Evolutionary conservation across 2,797 vertebrate species (phyloP), one percentile per base, ranked within the genome.

Genomic region (Microctenopoma steveboyesi): DNA sequence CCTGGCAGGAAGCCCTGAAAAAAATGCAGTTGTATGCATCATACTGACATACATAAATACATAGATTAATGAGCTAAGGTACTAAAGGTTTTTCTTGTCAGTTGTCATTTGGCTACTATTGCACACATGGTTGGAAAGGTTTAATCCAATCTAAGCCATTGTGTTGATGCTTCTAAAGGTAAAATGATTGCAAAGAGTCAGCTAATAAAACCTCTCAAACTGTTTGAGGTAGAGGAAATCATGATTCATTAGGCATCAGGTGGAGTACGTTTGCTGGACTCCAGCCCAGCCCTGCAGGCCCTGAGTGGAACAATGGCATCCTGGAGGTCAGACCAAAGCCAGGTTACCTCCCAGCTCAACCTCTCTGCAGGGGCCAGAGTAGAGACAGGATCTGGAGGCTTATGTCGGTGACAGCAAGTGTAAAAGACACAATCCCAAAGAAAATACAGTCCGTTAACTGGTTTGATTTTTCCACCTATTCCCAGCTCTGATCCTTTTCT

Each of bases 381-480:
- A 78, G 30, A 30, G 39, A 57, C 56, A 57, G 64, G 62, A 82
- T 79, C 76, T 76, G 68, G 27, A 79, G 47, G 72, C 67, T 85
- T 82, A 67, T 27, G 50, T 65, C 25, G 7, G 39, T 42, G 37
- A 60, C 66, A 79, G 47, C 54, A 77, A 77, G 45, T 61, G 57
- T 58, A 68, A 60, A 87, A 80, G 46, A 45, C 46, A 66, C 52
- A 35, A 60, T 52, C 64, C 16, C 33, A 74, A 78, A 78, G 28
- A 30, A 4, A 4, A 30, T 30, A 5, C 28, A 30, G 28, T 5
- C 28, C 2, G 28, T 30, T 43, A 16, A n/a, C 33, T 69, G 39
- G 28, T 13, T 57, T 48, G 42, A 69, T 64, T 77, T 57, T 63
- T 13, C 50, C 88, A 87, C 78, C 86, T 91, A 88, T 57, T 78